Evolutionary conservation across 2,888 invertebrate species (phyloP), one percentile per base, ranked within the genome.

Genomic region (Merodon equestris): DNA sequence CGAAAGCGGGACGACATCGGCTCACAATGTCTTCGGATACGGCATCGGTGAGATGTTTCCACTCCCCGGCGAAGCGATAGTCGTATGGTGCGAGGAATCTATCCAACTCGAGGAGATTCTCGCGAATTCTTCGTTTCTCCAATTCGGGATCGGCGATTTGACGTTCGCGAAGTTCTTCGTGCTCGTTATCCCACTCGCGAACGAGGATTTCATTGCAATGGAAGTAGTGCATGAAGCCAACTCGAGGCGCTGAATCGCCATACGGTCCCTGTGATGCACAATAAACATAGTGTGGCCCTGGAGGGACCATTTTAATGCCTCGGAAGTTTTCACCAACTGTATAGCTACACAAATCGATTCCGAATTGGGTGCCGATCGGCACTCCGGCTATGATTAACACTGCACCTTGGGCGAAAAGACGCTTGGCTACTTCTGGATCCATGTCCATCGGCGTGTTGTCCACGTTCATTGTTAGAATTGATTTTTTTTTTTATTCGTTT

Each of bases 231-330:
- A 96, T 93, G 85, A 97, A 97, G 2, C 97, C 97, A 61, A 94
- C 93, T 82, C 96, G 90, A 12, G 94, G 94, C 1, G 93, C 92
- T 5, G 91, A 89, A 84, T 94, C 93, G 0, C 92, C 92, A 57
- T 91, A 91, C 0, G 89, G 89, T 82, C 91, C 92, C 12, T 91
- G 90, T 0, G 86, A 86, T 1, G 87, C 85, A 87, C 95, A 97
- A 90, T 97, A 97, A 13, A 99, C 91, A 86, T 95, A 98, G 89
- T 99, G 99, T 61, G 97, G 90, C 5, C 99, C 99, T 1, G 97
- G 96, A 0, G 99, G 99, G 84, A 99, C 98, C 98, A 99, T 98
- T 91, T 99, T 99, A 27, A 99, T 93, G 0, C 99, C 99, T 0
- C 88, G 85, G 88, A 99, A 99, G 86, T 95, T 95, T 68, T 95